These are phyloP conservation scores for Stictocephala bisonia DNA, from an alignment of 2,888 invertebrate species.

Conservation along the genomic window DNA sequence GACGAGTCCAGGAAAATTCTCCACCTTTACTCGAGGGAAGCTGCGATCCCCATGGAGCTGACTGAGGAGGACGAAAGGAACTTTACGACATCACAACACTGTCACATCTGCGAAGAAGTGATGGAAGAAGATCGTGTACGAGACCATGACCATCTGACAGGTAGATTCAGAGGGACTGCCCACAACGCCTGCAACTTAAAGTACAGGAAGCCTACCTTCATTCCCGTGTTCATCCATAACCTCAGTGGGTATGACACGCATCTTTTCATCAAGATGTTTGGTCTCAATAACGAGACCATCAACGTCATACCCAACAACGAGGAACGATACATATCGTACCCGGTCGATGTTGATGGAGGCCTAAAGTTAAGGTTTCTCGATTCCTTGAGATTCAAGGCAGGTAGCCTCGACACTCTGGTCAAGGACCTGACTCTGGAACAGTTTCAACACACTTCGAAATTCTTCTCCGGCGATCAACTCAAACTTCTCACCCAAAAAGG, in stretches of 20 bases:
- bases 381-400: neutral
- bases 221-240: neutral
- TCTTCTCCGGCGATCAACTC: too few relatives aligned
- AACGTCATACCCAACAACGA: neutral
- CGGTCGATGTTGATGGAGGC: neutral
- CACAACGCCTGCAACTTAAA: neutral
- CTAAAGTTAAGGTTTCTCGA: neutral
- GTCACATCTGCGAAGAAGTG: neutral
- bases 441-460: conserved; percentile 27
- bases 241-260: neutral
- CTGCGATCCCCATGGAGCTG: neutral
- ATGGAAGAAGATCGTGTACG: neutral
- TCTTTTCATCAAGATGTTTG: neutral
- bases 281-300: neutral
- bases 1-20: neutral
- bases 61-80: neutral
- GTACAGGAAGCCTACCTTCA: neutral
- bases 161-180: neutral
- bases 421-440: neutral
- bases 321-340: neutral
- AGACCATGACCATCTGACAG: neutral
- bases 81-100: neutral
- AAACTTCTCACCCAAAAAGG: conserved; percentile 46
- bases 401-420: conserved; percentile 14
- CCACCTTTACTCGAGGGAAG: too few relatives aligned